phyloP scores from a whole-genome alignment of 2,113 vertebrate species.

The Mirounga angustirostris region DNA sequence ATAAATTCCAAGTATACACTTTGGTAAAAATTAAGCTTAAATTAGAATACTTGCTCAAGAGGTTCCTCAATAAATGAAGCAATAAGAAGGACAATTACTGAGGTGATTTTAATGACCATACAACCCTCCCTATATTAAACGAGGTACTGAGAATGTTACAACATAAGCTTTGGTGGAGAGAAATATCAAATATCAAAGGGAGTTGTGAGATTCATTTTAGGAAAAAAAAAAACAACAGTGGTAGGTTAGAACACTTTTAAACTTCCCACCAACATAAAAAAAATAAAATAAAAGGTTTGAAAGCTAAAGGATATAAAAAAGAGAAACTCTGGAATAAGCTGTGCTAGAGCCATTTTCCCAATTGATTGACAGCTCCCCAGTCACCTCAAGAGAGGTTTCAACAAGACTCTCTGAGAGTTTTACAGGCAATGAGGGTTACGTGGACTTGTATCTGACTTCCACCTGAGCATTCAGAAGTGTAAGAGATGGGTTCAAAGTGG shows the following conservation, averaged over 20 bases:
- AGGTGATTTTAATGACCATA: neutral
- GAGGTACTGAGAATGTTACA: neutral
- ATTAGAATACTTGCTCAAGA: neutral
- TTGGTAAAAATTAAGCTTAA: neutral
- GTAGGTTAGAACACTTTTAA: slow-evolving; percentile 15
- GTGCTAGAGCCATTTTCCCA: neutral
- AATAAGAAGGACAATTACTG: neutral
- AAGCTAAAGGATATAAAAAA: neutral
- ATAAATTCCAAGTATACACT: neutral
- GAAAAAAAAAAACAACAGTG: neutral
- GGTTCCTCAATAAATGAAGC: neutral
- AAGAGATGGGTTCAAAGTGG: neutral
- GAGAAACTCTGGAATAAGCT: neutral
- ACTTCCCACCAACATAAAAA: neutral
- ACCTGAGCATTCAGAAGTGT: neutral
- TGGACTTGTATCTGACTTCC: neutral
- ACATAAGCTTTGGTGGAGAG: neutral
- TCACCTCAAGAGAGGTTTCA: neutral
- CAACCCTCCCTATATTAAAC: neutral
- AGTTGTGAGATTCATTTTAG: neutral
- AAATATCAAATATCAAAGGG: neutral
- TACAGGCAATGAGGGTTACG: neutral
- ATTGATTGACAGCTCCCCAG: neutral
- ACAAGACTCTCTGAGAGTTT: neutral
- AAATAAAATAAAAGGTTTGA: neutral